Conservation (phyloP, 2,888 invertebrate genomes). For the Netelia virgata region DNA sequence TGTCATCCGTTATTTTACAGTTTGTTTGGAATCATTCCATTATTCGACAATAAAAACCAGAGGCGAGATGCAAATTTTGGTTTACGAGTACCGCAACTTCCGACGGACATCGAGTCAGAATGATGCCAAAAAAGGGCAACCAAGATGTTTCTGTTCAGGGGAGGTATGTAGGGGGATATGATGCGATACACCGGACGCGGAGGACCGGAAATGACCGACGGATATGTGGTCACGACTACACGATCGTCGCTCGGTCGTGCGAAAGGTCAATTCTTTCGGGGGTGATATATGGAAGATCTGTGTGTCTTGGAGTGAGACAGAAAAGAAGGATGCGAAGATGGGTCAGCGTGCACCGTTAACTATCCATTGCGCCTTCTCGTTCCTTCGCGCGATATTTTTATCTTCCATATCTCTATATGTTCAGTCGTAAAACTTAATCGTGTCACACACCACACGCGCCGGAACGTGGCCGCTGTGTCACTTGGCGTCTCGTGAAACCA, state of each 20-base stretch:
- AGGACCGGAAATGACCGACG: slow-evolving; percentile 61
- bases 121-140: slow-evolving; percentile 38
- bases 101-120: not conserved
- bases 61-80: slow-evolving; percentile 14
- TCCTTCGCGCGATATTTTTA: not conserved
- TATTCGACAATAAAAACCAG: not conserved
- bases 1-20: not conserved
- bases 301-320: not conserved
- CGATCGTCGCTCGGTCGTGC: slow-evolving; percentile 53
- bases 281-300: not conserved
- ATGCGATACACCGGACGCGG: slow-evolving; percentile 48
- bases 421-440: slow-evolving; percentile 77
- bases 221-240: slow-evolving; percentile 64
- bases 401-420: slow-evolving; percentile 18
- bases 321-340: slow-evolving; percentile 15
- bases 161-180: slow-evolving; percentile 45
- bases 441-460: slow-evolving; percentile 67
- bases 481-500: slow-evolving; percentile 79
- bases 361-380: slow-evolving; percentile 8
- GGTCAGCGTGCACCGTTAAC: slow-evolving; percentile 25
- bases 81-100: not conserved
- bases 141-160: slow-evolving; percentile 1
- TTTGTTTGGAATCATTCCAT: not conserved
- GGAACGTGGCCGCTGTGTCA: slow-evolving; percentile 66
- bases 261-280: slow-evolving; percentile 54